A percentile compares a stretch with the other conserved stretches of the same genome.
phyloP scores from a whole-genome alignment of 2,113 vertebrate species.

The Pica pica region DNA sequence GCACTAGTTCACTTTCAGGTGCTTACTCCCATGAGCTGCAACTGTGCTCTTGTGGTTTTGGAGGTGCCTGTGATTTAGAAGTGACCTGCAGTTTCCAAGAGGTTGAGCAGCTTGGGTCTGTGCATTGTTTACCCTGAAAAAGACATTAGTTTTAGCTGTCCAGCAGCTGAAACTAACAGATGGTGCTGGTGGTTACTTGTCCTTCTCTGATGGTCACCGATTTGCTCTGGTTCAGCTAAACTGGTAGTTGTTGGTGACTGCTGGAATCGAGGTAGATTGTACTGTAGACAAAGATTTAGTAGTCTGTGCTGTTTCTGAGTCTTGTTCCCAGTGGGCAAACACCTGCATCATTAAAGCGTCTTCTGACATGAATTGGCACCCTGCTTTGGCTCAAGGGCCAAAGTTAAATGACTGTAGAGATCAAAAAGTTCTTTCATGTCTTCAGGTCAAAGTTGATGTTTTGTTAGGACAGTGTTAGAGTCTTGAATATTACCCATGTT shows the following conservation, averaged over 20 bases:
- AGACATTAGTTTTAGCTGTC: background rate
- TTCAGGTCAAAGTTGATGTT: background rate
- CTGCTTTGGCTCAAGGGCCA: background rate
- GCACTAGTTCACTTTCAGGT: background rate
- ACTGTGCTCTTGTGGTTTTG: background rate
- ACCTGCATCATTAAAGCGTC: background rate
- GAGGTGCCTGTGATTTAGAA: background rate
- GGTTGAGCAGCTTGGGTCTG: background rate
- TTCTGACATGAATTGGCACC: background rate
- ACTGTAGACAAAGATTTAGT: background rate
- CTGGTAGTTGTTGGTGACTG: rapidly evolving
- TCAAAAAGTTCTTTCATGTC: background rate
- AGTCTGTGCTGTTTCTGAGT: background rate
- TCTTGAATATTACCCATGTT: background rate
- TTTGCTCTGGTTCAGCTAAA: background rate
- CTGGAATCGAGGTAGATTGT: background rate
- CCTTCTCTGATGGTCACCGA: background rate
- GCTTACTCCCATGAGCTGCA: background rate
- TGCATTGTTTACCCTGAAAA: background rate
- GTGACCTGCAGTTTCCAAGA: background rate
- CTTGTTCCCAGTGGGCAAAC: background rate
- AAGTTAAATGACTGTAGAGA: background rate
- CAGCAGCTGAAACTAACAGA: background rate
- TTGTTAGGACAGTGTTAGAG: background rate
- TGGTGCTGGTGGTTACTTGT: background rate